Conservation (phyloP, 2,113 vertebrate species). For the Atlantisia rogersi region DNA sequence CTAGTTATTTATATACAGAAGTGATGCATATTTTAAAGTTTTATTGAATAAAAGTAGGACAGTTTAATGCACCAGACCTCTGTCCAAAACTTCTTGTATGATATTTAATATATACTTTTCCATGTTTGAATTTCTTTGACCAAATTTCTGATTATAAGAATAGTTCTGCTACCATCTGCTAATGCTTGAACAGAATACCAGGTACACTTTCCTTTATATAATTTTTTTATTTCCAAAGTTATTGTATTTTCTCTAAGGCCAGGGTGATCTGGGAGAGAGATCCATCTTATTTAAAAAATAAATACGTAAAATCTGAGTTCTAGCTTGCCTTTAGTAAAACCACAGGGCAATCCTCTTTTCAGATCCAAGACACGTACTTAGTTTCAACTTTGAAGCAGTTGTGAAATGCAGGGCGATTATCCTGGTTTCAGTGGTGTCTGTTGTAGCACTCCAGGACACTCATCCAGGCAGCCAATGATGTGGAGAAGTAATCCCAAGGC, state of each 20-base stretch:
- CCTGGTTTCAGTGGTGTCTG: background rate
- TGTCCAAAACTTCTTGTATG: background rate
- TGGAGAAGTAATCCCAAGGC: background rate
- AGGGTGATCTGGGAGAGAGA: background rate
- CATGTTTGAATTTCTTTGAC: background rate
- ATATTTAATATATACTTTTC: background rate
- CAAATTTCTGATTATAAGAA: background rate
- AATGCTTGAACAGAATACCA: background rate
- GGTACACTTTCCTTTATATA: background rate
- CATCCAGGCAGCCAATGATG: background rate
- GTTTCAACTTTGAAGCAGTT: background rate
- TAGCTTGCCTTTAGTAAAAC: background rate
- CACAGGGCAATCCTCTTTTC: background rate
- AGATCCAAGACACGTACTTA: background rate
- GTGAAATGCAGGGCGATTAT: slow-evolving; percentile 8
- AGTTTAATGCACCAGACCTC: background rate
- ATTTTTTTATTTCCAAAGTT: background rate
- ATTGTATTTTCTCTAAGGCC: background rate
- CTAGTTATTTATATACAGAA: background rate
- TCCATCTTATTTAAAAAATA: background rate
- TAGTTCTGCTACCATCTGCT: background rate
- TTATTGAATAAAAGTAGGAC: background rate
- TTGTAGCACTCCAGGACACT: background rate
- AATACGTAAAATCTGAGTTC: background rate
- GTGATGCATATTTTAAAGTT: background rate